Base-by-base conservation (phyloP, 53 echinoderm and acorn worm genomes). In the Holothuria scabra region DNA sequence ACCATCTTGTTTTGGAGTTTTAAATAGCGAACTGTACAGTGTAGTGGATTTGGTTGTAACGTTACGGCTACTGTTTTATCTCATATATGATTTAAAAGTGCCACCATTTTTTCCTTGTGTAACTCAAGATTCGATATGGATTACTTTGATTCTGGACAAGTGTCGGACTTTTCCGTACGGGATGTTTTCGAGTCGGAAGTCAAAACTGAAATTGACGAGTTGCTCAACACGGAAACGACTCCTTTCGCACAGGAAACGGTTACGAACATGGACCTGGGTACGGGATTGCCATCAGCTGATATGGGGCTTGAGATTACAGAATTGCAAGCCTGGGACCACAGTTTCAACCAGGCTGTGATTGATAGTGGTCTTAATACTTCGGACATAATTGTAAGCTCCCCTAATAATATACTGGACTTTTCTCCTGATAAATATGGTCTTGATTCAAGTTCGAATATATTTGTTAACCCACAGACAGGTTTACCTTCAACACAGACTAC, bases 381-480 rank as follows among this genome's bases (percentile, higher is more conserved):
- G 22, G 80, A 80, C 25, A 24, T 37, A 19, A 25, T 35, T 24
- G 44, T 61, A 5, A 81, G 38, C 28, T 64, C 82, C 13, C 19
- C 82, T 12, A 81, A 81, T 44, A 94, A 90, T 84, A 85, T 93
- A 46, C 85, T 87, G 37, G 90, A 94, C n/a, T 79, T 91, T 61
- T 85, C 93, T 3, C 86, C 94, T 3, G 92, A 93, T 56, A 91
- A 91, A 60, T 91, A 85, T 67, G 88, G 88, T 25, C 29, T 91
- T 18, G 91, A 88, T 23, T 41, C 71, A 13, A 52, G 78, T 83
- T 28, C 65, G 82, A 34, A 87, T 84, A 87, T 99, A 32, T 74
- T 99, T 34, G 99, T 99, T 9, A 86, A 99, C 60, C 95, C 99
- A 12, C 99, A 99, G 82, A 99, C 95, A n/a, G 99, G 94, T 3